A percentile compares a stretch with the other conserved stretches of the same genome.
These are phyloP conservation scores for Mungos mungo DNA, from an alignment of 2,113 vertebrate genomes.

Conservation along the genomic window DNA sequence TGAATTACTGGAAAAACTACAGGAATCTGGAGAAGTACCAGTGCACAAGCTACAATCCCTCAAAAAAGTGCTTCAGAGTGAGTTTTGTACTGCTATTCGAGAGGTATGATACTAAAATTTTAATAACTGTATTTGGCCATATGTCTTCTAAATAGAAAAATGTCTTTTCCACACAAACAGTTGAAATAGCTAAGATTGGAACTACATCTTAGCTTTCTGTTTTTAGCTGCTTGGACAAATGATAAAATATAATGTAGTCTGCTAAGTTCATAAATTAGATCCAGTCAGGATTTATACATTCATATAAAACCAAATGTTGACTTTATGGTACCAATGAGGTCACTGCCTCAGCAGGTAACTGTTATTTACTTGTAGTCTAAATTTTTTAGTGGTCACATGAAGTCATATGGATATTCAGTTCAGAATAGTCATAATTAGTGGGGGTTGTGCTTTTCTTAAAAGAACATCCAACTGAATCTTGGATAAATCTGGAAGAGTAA, in stretches of 20 bases:
- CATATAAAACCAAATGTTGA: constrained; percentile 43
- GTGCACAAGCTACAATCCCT: constrained; percentile 97
- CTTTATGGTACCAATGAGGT: background rate
- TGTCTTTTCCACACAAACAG: constrained; percentile 44
- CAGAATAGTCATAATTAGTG: constrained; percentile 10
- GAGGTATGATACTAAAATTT: constrained; percentile 91
- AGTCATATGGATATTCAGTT: constrained; percentile 27
- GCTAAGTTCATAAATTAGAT: constrained; percentile 67
- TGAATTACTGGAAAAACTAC: constrained; percentile 97
- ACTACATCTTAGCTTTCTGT: constrained; percentile 51
- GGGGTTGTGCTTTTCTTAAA: background rate
- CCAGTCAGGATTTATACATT: constrained; percentile 42
- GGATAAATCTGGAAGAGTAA: background rate
- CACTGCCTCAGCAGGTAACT: background rate
- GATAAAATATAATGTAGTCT: constrained; percentile 66
- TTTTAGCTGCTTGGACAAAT: constrained; percentile 72
- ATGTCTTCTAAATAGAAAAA: constrained; percentile 51
- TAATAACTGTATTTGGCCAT: constrained; percentile 48
- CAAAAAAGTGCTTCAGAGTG: constrained; percentile 99
- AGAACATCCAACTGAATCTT: background rate
- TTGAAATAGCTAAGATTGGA: constrained; percentile 60
- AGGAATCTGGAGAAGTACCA: constrained; percentile 96
- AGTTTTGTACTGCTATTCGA: constrained; percentile 99
- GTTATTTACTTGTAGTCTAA: background rate
- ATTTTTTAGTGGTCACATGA: background rate